Evolutionary conservation across 2,113 vertebrate genomes (phyloP).

Genomic region (Meriones unguiculatus): DNA sequence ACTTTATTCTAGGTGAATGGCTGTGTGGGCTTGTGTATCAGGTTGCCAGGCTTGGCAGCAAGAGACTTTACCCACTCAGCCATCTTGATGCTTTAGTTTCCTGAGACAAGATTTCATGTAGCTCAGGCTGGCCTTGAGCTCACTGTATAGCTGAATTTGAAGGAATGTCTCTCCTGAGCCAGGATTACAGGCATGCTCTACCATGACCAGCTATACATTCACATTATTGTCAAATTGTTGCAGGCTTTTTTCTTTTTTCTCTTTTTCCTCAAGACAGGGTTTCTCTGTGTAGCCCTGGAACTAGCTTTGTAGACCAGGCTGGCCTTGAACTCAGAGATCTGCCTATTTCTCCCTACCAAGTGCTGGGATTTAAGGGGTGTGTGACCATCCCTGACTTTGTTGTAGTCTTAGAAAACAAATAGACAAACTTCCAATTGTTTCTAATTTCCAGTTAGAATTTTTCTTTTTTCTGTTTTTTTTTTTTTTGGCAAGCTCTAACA

Average conservation of each 20-base stretch:
- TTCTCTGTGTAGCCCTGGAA: background rate
- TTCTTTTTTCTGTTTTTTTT: background rate
- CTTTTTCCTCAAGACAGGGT: background rate
- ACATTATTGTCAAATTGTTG: too few relatives aligned
- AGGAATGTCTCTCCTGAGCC: background rate
- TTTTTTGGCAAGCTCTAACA: background rate
- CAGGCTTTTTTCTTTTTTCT: background rate
- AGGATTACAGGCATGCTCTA: background rate
- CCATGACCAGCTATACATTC: background rate
- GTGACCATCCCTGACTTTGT: background rate
- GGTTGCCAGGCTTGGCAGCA: background rate
- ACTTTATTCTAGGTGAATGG: background rate
- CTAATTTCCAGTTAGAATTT: background rate
- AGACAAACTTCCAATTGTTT: background rate
- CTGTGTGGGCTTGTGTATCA: background rate
- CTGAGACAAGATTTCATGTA: background rate
- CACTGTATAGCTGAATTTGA: background rate
- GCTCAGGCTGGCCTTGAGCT: background rate
- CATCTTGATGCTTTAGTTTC: background rate
- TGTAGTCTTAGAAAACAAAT: background rate
- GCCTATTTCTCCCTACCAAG: background rate
- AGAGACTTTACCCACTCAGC: background rate
- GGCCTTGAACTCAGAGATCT: background rate
- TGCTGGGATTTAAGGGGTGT: background rate
- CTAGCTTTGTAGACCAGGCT: background rate